These are phyloP conservation scores for Leptinotarsa peninsularis DNA, from an alignment of 2,888 invertebrate species.

Conservation along the genomic window DNA sequence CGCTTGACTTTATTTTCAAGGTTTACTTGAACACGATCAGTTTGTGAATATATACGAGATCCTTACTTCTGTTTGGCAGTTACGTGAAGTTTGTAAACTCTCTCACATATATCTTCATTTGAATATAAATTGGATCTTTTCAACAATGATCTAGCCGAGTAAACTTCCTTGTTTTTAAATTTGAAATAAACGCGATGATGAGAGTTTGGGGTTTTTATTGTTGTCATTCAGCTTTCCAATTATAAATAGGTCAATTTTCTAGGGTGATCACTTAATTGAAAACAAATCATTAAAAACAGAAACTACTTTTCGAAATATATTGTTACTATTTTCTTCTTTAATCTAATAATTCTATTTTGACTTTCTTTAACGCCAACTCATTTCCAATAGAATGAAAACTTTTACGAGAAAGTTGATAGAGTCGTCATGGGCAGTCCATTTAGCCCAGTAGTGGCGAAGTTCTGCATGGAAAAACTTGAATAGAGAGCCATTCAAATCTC, in stretches of 20 bases:
- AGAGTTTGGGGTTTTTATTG: neutral
- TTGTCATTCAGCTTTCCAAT: conserved; percentile 1
- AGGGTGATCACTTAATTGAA: neutral
- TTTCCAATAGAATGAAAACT: no score
- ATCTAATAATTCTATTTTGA: neutral
- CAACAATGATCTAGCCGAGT: neutral
- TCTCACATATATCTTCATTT: neutral
- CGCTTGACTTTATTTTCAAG: neutral
- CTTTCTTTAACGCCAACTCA: no score
- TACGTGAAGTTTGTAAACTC: neutral
- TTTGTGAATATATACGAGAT: neutral
- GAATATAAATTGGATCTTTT: neutral
- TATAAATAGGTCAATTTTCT: conserved; percentile 2
- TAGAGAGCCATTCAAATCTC: no score
- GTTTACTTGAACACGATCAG: neutral
- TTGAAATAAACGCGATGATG: neutral
- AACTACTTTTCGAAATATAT: neutral
- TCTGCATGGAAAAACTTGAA: no score
- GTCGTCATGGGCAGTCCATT: no score
- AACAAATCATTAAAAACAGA: neutral
- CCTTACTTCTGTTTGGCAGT: neutral
- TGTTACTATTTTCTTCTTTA: neutral
- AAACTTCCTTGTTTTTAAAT: neutral
- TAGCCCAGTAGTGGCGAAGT: no score
- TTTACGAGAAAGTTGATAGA: no score